A percentile compares a stretch with the other conserved stretches of the same genome.
phyloP scores from a whole-genome alignment of 1,140 invertebrate genomes.

The Ericerus pela region DNA sequence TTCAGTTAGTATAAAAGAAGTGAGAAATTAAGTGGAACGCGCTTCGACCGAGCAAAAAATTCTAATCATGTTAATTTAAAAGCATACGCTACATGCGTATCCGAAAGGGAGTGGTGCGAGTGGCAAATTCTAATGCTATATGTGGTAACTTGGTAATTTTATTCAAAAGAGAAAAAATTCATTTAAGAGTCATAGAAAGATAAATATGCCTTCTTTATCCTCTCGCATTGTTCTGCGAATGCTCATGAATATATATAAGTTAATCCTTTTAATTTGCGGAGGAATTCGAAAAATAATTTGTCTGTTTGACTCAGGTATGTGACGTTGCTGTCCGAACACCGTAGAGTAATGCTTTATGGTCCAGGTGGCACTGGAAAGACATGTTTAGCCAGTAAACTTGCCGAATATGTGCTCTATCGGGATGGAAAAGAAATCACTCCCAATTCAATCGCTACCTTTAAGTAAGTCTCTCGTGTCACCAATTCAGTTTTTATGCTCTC shows the following conservation, averaged over 20 bases:
- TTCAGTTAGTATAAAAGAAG: not conserved
- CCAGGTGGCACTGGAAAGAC: conserved; percentile 95
- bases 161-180: not conserved
- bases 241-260: not conserved
- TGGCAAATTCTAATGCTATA: too few relatives aligned
- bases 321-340: conserved; percentile 74
- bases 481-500: not conserved
- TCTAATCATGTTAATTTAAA: too few relatives aligned
- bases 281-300: not conserved
- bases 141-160: too few relatives aligned
- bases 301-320: conserved; percentile 43
- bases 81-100: too few relatives aligned
- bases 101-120: too few relatives aligned
- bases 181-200: not conserved
- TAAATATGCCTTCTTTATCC: not conserved
- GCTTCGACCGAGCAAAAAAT: too few relatives aligned
- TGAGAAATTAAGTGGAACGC: not conserved
- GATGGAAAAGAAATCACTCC: conserved; percentile 47
- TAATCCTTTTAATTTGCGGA: not conserved
- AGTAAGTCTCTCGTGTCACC: conserved; percentile 39
- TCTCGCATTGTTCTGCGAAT: not conserved
- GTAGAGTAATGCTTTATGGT: conserved; percentile 86
- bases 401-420: conserved; percentile 68
- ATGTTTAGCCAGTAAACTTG: conserved; percentile 85
- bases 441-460: conserved; percentile 72